Evolutionary conservation across 2,113 vertebrate genomes (phyloP).

Genomic region (Arvicanthis niloticus): DNA sequence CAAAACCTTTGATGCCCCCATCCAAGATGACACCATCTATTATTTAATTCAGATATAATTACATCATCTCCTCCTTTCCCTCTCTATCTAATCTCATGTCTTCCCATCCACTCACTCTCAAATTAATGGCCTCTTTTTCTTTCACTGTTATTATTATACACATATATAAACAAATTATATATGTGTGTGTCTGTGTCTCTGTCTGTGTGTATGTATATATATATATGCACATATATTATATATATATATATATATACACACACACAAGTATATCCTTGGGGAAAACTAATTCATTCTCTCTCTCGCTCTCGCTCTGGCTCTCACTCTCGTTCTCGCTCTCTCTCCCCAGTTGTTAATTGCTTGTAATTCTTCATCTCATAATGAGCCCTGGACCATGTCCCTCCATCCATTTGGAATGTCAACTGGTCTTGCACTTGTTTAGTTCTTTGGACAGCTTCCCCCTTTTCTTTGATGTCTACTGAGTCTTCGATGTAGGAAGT

Average conservation of each 20-base stretch:
- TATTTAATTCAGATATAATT: not conserved
- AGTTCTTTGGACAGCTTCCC: not conserved
- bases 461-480: not conserved
- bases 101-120: not conserved
- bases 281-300: not conserved
- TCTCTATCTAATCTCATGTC: not conserved
- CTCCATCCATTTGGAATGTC: not conserved
- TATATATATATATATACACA: too few species aligned
- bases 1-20: not conserved
- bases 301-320: not conserved
- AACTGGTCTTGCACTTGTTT: not conserved
- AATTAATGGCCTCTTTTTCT: not conserved
- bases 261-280: not conserved
- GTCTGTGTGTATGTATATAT: too few species aligned
- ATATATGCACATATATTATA: too few species aligned
- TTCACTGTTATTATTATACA: not conserved
- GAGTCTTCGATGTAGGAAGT: not conserved
- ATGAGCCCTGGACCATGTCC: not conserved
- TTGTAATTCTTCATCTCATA: not conserved
- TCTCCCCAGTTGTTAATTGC: not conserved
- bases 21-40: not conserved
- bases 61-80: not conserved
- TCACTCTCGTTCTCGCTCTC: not conserved
- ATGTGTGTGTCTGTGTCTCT: too few species aligned
- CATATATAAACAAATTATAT: too few species aligned